Base-by-base conservation (phyloP, 2,113 vertebrate species). In the Saguinus midas region DNA sequence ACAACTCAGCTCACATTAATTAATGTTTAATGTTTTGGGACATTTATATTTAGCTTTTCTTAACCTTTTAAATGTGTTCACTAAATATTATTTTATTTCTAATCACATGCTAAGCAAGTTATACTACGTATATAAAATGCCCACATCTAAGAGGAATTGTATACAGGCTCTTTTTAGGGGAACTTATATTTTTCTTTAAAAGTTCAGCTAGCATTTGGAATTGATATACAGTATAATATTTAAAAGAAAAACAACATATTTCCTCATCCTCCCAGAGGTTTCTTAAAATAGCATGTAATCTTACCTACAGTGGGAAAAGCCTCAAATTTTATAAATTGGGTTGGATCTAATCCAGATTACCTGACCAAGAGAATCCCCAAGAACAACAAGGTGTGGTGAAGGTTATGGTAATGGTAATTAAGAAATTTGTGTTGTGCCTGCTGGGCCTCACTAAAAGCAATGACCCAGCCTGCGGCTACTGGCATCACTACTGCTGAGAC, bases 241-340 rank as follows among this genome's bases (percentile, higher is more conserved):
- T 97, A 97, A 97, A 97, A 98, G 95, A 93, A 98, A 98, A 98
- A 97, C 97, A 98, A 90, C 96, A 94, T 90, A 97, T 97, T 97
- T 98, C 97, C 94, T 97, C 97, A 97, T 97, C 90, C 81, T 96
- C 92, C 95, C 94, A 88, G 97, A 97, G 97, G 40, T 97, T 98
- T 97, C 97, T 95, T 97, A 97, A 97, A 98, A 97, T 97, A 98
- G 96, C 97, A 95, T 97, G 92, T 97, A 97, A 97, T 97, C 94
- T 94, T 98, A 97, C 97, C 96, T 97, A 96, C 87, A 97, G 88
- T 96, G 96, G 92, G 92, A 95, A 96, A 97, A 96, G 72, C 90
- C 90, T 97, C 95, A 97, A 95, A 72, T 95, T 96, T 96, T 95
- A 95, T 96, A 97, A 97, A 94, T 96, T 92, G 81, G n/a, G 70